Evolutionary conservation across 2,113 vertebrate species (phyloP).

Genomic region (Myotis davidii): DNA sequence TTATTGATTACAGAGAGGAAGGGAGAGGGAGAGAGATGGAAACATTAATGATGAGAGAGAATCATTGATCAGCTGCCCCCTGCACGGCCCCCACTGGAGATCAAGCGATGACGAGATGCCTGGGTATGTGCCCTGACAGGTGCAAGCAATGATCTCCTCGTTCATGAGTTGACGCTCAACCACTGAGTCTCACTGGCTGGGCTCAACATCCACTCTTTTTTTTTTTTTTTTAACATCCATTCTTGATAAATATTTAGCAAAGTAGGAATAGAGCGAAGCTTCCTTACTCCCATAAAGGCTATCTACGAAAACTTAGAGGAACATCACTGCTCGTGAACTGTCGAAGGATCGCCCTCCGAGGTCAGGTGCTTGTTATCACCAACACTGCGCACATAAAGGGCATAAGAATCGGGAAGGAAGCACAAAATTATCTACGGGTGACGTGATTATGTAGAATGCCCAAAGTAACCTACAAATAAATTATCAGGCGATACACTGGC

Average conservation of each 20-base stretch:
- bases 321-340: neutral
- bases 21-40: too few species aligned
- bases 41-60: too few species aligned
- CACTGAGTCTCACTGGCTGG: too few species aligned
- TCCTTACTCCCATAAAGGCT: neutral
- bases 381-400: neutral
- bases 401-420: neutral
- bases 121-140: too few species aligned
- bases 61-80: too few species aligned
- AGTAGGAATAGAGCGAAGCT: neutral
- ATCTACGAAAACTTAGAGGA: neutral
- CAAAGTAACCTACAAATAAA: neutral
- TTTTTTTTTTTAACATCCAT: neutral
- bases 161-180: too few species aligned
- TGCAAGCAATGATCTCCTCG: too few species aligned
- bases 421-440: neutral
- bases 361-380: neutral
- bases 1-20: too few species aligned
- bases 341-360: neutral
- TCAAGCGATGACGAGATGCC: too few species aligned
- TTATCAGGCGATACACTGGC: neutral
- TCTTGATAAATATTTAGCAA: neutral
- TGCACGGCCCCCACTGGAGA: too few species aligned
- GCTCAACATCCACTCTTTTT: neutral
- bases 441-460: neutral